These are phyloP conservation scores for Anseranas semipalmata DNA, from an alignment of 2,113 vertebrate genomes.

Conservation along the genomic window DNA sequence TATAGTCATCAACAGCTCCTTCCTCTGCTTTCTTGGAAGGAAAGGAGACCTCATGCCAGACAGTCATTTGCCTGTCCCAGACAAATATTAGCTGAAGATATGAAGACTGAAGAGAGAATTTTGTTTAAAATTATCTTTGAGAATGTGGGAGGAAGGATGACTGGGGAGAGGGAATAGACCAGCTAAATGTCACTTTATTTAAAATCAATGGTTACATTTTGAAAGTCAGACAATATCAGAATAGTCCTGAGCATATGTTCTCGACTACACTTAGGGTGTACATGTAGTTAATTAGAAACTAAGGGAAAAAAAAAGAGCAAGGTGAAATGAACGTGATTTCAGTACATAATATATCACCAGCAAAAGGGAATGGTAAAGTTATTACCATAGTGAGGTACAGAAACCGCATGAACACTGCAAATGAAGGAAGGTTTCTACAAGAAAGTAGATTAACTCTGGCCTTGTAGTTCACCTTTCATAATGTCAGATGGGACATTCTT, in stretches of 20 bases:
- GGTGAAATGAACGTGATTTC: not conserved
- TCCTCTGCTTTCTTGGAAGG: not conserved
- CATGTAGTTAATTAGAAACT: not conserved
- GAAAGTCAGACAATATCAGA: not conserved
- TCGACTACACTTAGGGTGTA: not conserved
- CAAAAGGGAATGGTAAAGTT: not conserved
- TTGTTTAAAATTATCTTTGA: not conserved
- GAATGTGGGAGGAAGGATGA: not conserved
- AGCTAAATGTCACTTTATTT: not conserved
- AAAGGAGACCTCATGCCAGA: not conserved
- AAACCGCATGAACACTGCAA: not conserved
- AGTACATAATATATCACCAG: not conserved
- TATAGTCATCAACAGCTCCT: not conserved
- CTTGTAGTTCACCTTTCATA: not conserved
- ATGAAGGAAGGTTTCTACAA: not conserved
- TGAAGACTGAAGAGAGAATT: not conserved
- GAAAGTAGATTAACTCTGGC: not conserved
- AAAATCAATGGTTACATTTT: not conserved
- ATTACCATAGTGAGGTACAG: not conserved
- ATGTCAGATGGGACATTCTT: not conserved
- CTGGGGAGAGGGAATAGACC: not conserved
- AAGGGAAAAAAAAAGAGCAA: not conserved
- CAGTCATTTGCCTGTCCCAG: not conserved
- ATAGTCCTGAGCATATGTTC: not conserved
- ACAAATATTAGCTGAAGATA: not conserved